Percentiles rank a stretch among this genome's conserved stretches.
Evolutionary conservation across 2,797 vertebrate genomes (phyloP).

Genomic region (Leptatherina wallacei): DNA sequence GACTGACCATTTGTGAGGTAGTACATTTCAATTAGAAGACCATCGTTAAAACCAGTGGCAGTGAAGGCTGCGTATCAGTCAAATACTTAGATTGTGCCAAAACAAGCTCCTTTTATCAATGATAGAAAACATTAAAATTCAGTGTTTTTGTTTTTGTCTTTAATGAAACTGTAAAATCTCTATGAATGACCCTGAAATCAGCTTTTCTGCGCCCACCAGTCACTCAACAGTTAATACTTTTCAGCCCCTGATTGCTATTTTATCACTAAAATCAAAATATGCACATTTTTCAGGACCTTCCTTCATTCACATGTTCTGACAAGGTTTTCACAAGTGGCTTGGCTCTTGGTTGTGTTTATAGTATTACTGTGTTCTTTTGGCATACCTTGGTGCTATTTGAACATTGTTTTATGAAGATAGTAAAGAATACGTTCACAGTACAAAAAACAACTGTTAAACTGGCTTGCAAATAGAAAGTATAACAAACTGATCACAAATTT

Average conservation of each 20-base stretch:
- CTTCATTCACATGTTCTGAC: constrained; percentile 74
- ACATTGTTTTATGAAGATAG: constrained; percentile 26
- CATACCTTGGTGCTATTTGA: constrained; percentile 45
- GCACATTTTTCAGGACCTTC: constrained; percentile 67
- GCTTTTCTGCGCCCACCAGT: constrained; percentile 23
- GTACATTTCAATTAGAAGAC: constrained; percentile 24
- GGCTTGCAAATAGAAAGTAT: constrained; percentile 2
- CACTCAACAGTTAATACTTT: constrained; percentile 72
- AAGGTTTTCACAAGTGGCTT: constrained; percentile 65
- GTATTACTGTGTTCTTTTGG: constrained; percentile 47
- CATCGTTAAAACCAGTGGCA: constrained; percentile 32
- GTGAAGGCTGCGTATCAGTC: constrained; percentile 6
- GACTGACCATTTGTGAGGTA: constrained; percentile 9
- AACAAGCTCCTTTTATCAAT: constrained; percentile 18
- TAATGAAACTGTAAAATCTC: constrained; percentile 8
- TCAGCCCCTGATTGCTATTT: constrained; percentile 64
- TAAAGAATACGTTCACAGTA: constrained; percentile 9
- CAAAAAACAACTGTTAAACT: constrained; percentile 23
- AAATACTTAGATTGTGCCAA: constrained; percentile 29
- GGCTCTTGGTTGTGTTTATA: constrained; percentile 59
- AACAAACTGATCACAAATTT: neutral
- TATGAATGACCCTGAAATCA: constrained; percentile 18
- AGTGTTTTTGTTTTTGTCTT: neutral
- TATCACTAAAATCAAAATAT: constrained; percentile 82
- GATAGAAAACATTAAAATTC: neutral